Evolutionary conservation across 2,113 vertebrate genomes (phyloP), one percentile per base, ranked within the genome.

Genomic region (Etheostoma cragini): DNA sequence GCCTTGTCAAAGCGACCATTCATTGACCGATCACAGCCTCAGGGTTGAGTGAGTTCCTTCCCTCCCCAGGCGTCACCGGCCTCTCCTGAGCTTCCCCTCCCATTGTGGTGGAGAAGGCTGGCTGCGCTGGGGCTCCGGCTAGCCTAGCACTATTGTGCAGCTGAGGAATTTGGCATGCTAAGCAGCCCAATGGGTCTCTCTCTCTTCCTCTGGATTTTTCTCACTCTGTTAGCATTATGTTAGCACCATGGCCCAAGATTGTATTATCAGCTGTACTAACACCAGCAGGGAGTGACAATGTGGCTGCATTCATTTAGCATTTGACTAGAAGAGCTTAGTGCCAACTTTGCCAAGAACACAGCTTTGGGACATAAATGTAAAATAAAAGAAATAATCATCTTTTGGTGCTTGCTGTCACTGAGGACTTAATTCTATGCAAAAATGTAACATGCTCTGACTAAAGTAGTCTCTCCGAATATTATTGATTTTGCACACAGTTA

Each of bases 111-210:
- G 30, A 84, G 87, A 85, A 81, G 89, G 67, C 87, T 81, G 89
- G 84, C 84, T 88, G 85, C 89, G 84, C 88, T 77, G 84, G 88
- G 86, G 78, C 83, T 86, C 78, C 62, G 74, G 80, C 89, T 92
- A 74, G 80, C 90, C 85, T 78, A 81, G 82, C 82, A 87, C 93
- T 86, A 92, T 93, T 93, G 91, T 94, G 87, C 90, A 89, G 83
- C 90, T 92, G 91, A 93, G 92, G 93, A 94, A 94, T 94, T 93
- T 91, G 89, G 90, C 89, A 86, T 85, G 87, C 87, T 89, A 90
- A 87, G 84, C 87, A 89, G 86, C 85, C 81, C 82, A 67, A 80
- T 47, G 54, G 76, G 63, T 84, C 78, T 63, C 65, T 78, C 56
- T 63, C 53, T 60, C 70, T 68, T 52, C 66, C 72, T 71, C 78